These are phyloP conservation scores for Pycnonotus jocosus DNA, from an alignment of 2,113 vertebrate species.

Conservation along the genomic window DNA sequence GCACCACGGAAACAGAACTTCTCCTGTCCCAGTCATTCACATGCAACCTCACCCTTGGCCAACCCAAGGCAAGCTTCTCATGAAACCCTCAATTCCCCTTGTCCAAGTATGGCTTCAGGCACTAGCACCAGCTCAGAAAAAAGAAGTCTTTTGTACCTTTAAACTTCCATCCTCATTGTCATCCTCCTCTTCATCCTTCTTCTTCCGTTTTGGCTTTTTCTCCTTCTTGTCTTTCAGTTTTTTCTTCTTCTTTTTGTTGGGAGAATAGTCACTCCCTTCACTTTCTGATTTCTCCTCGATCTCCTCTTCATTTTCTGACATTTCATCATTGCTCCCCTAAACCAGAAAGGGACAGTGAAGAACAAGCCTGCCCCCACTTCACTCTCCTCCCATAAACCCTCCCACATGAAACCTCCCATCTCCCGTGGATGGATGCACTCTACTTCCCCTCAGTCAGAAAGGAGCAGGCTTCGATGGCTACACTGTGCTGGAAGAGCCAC, in stretches of 20 bases:
- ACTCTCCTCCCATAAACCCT: background rate
- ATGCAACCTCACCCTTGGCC: background rate
- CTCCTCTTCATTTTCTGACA: slow-evolving; percentile 85
- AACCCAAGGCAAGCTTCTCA: background rate
- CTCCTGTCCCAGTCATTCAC: background rate
- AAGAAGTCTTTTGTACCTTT: slow-evolving; percentile 70
- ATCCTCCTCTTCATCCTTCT: slow-evolving; percentile 88
- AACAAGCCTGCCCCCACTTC: background rate
- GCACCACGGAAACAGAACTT: background rate
- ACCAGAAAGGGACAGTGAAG: background rate
- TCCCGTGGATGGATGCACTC: background rate
- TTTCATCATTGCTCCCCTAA: slow-evolving; percentile 81
- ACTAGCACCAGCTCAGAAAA: background rate
- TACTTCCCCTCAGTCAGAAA: background rate
- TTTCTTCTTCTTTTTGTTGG: slow-evolving; percentile 95
- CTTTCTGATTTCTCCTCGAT: slow-evolving; percentile 84
- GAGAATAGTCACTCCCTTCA: slow-evolving; percentile 87
- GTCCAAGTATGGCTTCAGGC: background rate
- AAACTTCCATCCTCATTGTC: slow-evolving; percentile 82
- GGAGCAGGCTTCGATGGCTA: background rate
- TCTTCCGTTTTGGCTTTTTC: slow-evolving; percentile 86
- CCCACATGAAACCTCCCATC: background rate
- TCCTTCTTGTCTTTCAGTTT: slow-evolving; percentile 94
- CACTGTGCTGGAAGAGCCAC: background rate
- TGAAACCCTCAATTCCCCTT: background rate